Evolutionary conservation across 2,113 vertebrate species (phyloP), one percentile per base, ranked within the genome.

Genomic region (Ceuthmochares aereus): DNA sequence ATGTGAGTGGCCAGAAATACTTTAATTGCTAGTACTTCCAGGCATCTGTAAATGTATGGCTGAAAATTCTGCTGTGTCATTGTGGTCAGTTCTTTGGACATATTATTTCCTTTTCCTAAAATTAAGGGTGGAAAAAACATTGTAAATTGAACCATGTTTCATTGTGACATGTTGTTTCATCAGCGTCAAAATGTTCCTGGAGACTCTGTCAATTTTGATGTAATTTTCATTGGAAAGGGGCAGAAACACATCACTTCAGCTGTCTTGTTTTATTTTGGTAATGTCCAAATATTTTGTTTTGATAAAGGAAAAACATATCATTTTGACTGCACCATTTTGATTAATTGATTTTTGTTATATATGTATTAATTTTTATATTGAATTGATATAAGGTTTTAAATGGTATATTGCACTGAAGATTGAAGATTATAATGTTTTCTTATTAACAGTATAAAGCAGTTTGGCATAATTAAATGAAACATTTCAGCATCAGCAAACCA

Each of bases 251-350:
- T 91, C 63, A 89, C 58, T 95, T 91, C 45, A 51, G 47, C 74
- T 87, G 77, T 84, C 90, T 89, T 93, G 12, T 78, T 94, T 95
- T 84, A 91, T 89, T 95, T 91, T 54, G 42, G 13, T 75, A 69
- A 69, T 56, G 80, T 93, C 89, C 87, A 91, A 96, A 95, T 34
- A 84, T 89, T 96, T 96, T 82, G 54, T 89, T 89, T 93, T 78
- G 25, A 40, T 84, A 37, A 69, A 51, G 73, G 78, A 49, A 89
- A 95, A 86, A 40, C 37, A 63, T 58, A 88, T 30, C 4, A 76
- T 82, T 93, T 91, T 91, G 60, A 91, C 32, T 22, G 34, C 20
- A 43, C 7, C 23, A 40, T 64, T 92, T 92, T 89, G 51, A 78
- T 92, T 89, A 83, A 90, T 77, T 88, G 23, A 20, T 68, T 92